Evolutionary conservation across 2,113 vertebrate genomes (phyloP), one percentile per base, ranked within the genome.

Genomic region (Aplodontia rufa): DNA sequence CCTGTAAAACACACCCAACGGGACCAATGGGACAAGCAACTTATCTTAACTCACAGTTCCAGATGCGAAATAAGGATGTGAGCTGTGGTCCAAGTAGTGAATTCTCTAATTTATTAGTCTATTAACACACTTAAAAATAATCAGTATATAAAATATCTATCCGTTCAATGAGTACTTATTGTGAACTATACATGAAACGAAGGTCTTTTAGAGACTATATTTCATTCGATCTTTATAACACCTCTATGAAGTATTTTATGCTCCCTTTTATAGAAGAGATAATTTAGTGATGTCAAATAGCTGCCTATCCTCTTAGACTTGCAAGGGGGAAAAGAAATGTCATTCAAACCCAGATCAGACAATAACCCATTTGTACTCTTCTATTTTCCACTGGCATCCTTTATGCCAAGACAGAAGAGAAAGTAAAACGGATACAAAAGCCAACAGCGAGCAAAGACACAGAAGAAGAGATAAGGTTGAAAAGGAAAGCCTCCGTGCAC

Each of bases 1-100:
- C 42, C 55, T 84, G 89, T 40, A 64, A 35, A 64, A 30, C 16
- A 90, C 19, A 68, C 32, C 22, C 9, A 10, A 40, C 14, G 37
- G 2, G 2, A 28, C 22, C 9, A 10, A 40, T 19, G 37, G 2
- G 2, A 28, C 17, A 13, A n/a, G 1, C 28, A 49, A 75, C 8
- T 80, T 30, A 42, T 3, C 37, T 75, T 37, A 72, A 35, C 58
- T 58, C 69, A 24, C 40, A 86, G 58, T 32, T 5, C 37, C 45
- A 32, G 45, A 87, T 60, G 12, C n/a, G 69, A 90, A 17, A 87
- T 1, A 30, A 68, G 83, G 89, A 35, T 26, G 9, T 58, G 9
- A 91, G 28, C 16, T 40, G 10, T 60, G 35, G 8, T 26, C 7
- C 26, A 66, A 47, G 68, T 32, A 11, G 47, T n/a, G 1, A 75